Conservation (phyloP, 2,888 invertebrate genomes). For the Drosophila macrospina region DNA sequence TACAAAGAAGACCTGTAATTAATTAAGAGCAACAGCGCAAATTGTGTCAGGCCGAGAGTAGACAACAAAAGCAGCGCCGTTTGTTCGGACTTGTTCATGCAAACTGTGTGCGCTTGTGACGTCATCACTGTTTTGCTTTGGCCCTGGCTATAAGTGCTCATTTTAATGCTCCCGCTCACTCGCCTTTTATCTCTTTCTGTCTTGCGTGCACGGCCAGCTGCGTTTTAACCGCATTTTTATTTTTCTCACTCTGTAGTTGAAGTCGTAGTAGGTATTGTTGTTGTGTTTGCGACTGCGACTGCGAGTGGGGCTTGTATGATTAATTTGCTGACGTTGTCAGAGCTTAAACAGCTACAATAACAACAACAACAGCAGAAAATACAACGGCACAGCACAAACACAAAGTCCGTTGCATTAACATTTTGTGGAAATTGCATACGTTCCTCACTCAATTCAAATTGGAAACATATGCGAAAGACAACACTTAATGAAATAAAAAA, state of each 20-base stretch:
- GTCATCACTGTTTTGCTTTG: slow-evolving; percentile 62
- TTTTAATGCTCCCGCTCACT: slow-evolving; percentile 24
- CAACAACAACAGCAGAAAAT: slow-evolving; percentile 19
- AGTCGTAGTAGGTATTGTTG: slow-evolving; percentile 38
- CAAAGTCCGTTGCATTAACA: slow-evolving; percentile 51
- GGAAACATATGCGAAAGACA: slow-evolving; percentile 48
- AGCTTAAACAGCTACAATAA: slow-evolving; percentile 47
- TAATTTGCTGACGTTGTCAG: slow-evolving; percentile 76
- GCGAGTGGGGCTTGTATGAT: slow-evolving; percentile 60
- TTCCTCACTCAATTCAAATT: slow-evolving; percentile 51
- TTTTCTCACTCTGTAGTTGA: slow-evolving; percentile 40
- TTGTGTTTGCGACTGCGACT: slow-evolving; percentile 5
- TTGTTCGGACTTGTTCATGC: slow-evolving; percentile 27
- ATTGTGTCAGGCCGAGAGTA: slow-evolving; percentile 62
- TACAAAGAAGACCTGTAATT: slow-evolving; percentile 60
- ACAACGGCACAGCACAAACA: slow-evolving; percentile 25
- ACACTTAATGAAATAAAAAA: slow-evolving; percentile 24
- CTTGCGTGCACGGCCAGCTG: slow-evolving; percentile 48
- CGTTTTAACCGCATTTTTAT: slow-evolving; percentile 66
- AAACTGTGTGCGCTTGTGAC: slow-evolving; percentile 63
- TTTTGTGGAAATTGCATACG: slow-evolving; percentile 41
- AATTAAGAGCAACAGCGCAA: slow-evolving; percentile 67
- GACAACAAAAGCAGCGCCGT: slow-evolving; percentile 37
- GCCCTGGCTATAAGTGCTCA: slow-evolving; percentile 65
- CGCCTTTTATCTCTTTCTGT: slow-evolving; percentile 5